These are phyloP conservation scores for Nyctalus aviator DNA, from an alignment of 2,797 vertebrate genomes.

Conservation along the genomic window DNA sequence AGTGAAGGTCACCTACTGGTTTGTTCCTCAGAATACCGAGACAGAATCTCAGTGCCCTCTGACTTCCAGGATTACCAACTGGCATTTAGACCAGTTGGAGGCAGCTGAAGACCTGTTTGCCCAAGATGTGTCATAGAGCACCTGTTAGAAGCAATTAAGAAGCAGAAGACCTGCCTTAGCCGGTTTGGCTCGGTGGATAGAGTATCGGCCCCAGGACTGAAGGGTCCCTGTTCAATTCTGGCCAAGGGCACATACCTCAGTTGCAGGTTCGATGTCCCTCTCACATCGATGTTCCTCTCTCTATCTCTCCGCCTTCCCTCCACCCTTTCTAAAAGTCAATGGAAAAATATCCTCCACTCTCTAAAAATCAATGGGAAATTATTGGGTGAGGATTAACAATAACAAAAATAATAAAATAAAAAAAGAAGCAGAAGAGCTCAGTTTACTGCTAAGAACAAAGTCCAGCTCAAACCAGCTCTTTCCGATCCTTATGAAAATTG, in stretches of 20 bases:
- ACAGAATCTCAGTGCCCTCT: slow-evolving; percentile 2
- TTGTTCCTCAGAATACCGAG: slow-evolving; percentile 38
- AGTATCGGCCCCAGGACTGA: no score
- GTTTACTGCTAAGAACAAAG: slow-evolving; percentile 55
- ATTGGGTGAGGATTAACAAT: no score
- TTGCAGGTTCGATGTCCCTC: no score
- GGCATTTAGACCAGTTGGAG: slow-evolving; percentile 41
- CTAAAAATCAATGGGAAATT: no score
- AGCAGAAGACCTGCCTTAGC: slow-evolving; percentile 3
- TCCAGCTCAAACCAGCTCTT: slow-evolving; percentile 56
- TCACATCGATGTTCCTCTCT: no score
- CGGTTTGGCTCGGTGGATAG: no score
- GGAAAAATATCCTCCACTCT: no score
- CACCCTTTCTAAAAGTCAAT: no score
- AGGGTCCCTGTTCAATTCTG: no score
- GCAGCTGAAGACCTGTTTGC: slow-evolving; percentile 54
- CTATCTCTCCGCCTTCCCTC: no score
- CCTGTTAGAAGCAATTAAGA: slow-evolving; percentile 61
- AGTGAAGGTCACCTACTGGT: slow-evolving; percentile 19
- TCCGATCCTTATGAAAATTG: slow-evolving; percentile 58
- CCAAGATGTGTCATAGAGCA: slow-evolving; percentile 51
- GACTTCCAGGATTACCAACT: slow-evolving; percentile 39
- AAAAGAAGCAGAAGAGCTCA: slow-evolving; percentile 43
- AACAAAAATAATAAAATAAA: no score
- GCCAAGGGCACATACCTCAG: no score